Conservation (phyloP, 92 coral and sea anemone species). For the Heliopora coerulea region DNA sequence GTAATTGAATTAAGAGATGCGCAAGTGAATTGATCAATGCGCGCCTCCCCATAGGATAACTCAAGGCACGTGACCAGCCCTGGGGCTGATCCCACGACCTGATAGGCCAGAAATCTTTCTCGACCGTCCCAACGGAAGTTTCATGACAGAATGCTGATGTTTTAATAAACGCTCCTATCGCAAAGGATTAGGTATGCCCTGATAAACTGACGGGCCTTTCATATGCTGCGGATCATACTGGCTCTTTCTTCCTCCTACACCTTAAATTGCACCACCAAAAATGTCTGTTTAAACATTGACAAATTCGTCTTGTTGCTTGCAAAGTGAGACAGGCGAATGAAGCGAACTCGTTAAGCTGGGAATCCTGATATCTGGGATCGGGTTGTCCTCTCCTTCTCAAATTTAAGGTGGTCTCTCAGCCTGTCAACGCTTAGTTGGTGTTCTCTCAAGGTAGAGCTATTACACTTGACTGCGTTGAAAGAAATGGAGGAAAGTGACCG, state of each 20-base stretch:
- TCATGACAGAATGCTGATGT: conserved; percentile 42
- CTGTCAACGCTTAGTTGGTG: conserved; percentile 37
- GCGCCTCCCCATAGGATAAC: conserved; percentile 14
- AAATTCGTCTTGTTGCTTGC: neutral
- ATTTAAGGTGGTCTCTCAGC: conserved; percentile 28
- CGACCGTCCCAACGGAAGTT: conserved; percentile 37
- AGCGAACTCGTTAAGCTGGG: too few species aligned
- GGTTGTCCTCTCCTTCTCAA: neutral
- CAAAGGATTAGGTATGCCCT: conserved; percentile 28
- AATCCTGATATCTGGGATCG: too few species aligned
- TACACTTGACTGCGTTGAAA: conserved; percentile 34
- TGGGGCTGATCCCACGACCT: neutral
- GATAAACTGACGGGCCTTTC: conserved; percentile 34
- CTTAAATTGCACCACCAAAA: neutral
- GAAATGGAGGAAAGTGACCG: conserved; percentile 10
- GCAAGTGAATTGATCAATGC: conserved; percentile 4
- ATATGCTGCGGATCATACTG: neutral
- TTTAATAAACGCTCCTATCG: conserved; percentile 35
- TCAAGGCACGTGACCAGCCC: neutral
- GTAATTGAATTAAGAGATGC: conserved; percentile 40
- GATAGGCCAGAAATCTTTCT: conserved; percentile 34
- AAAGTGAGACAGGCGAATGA: conserved; percentile 7
- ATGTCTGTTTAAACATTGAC: neutral
- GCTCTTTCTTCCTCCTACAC: too few species aligned
- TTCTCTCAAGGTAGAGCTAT: conserved; percentile 15